phyloP scores from a whole-genome alignment of 2,888 invertebrate species.

The Hesperia comma region DNA sequence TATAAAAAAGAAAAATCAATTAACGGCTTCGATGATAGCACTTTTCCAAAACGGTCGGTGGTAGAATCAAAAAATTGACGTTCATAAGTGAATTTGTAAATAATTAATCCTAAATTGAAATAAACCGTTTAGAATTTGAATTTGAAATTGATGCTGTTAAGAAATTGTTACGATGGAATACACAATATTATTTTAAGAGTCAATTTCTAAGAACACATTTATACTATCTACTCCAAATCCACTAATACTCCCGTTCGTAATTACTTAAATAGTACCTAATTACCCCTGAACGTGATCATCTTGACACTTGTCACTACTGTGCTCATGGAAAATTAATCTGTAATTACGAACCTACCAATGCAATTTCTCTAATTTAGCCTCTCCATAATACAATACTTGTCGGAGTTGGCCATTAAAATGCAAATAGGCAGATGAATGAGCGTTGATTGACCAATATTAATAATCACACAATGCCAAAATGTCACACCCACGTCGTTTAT shows the following conservation, averaged over 20 bases:
- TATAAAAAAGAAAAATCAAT: too few relatives aligned
- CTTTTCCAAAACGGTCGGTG: too few relatives aligned
- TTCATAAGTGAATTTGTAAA: too few relatives aligned
- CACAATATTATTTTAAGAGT: too few relatives aligned
- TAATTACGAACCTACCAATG: conserved; percentile 27
- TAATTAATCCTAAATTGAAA: too few relatives aligned
- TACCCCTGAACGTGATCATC: conserved; percentile 24
- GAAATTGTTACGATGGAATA: too few relatives aligned
- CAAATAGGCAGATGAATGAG: conserved; percentile 30
- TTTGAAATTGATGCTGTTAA: too few relatives aligned
- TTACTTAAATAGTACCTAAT: conserved; percentile 25
- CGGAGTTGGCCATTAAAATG: conserved; percentile 31
- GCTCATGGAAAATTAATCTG: conserved; percentile 36
- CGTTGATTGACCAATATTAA: conserved; percentile 29
- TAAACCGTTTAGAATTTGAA: too few relatives aligned
- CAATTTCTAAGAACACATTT: not conserved
- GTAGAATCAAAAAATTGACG: too few relatives aligned
- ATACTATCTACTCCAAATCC: not conserved
- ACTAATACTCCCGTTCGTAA: not conserved
- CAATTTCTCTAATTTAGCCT: conserved; percentile 32
- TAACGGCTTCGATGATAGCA: too few relatives aligned
- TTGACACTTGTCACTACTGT: conserved; percentile 32
- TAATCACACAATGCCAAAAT: conserved; percentile 18
- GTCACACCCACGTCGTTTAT: conserved; percentile 15
- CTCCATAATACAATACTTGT: conserved; percentile 34